Conservation (phyloP, 2,888 invertebrate species). For the Polydesmus complanatus region DNA sequence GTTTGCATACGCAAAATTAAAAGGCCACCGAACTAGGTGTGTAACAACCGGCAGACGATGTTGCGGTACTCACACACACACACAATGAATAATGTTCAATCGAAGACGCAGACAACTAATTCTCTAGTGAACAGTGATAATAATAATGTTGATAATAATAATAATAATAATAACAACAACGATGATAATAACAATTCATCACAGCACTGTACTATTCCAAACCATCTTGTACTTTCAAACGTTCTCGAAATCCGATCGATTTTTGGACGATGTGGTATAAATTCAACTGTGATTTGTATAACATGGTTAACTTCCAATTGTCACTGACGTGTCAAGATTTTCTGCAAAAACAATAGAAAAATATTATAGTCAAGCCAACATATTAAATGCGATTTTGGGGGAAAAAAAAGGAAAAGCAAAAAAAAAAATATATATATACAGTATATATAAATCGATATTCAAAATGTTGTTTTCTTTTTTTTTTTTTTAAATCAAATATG, state of each 20-base stretch:
- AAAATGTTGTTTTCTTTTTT: too few species aligned
- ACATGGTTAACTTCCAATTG: not conserved
- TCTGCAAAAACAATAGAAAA: too few species aligned
- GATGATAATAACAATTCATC: not conserved
- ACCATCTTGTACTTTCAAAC: not conserved
- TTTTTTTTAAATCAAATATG: too few species aligned
- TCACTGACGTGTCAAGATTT: not conserved
- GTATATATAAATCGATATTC: too few species aligned
- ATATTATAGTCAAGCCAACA: too few species aligned
- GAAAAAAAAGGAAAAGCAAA: not conserved
- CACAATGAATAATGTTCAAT: too few species aligned
- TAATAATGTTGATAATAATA: not conserved
- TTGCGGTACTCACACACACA: too few species aligned
- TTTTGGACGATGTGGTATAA: not conserved
- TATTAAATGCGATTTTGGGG: too few species aligned
- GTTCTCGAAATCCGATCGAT: not conserved
- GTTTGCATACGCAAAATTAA: not conserved
- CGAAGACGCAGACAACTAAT: too few species aligned
- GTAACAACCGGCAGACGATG: not conserved
- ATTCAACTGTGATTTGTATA: not conserved
- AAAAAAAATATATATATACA: not conserved
- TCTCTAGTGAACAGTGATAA: not conserved
- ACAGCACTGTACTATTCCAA: too few species aligned
- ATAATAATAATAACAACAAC: not conserved
- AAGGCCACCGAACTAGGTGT: not conserved